These are phyloP conservation scores for Pocillopora grandis DNA, from an alignment of 92 coral and sea anemone species.

Conservation along the genomic window DNA sequence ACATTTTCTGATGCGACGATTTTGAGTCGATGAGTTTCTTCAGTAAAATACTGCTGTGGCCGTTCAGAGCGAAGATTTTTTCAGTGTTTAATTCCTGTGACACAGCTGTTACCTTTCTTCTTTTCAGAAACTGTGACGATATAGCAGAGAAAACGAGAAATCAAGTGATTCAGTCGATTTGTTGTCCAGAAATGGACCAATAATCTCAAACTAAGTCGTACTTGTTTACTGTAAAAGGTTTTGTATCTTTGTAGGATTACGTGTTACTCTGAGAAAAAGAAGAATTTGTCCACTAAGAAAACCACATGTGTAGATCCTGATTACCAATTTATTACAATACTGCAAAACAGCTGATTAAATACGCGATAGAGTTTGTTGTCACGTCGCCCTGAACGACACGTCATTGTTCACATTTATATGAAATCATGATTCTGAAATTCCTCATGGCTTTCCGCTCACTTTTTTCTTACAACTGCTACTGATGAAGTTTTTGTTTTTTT, in stretches of 20 bases:
- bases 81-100: not conserved
- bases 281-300: conserved; percentile 21
- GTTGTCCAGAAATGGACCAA: not conserved
- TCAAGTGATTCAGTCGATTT: not conserved
- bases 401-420: not conserved
- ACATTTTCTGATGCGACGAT: not conserved
- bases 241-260: conserved; percentile 8
- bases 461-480: not conserved
- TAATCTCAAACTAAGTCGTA: not conserved
- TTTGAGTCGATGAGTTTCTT: not conserved
- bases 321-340: conserved; percentile 7
- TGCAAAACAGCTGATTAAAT: conserved; percentile 36
- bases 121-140: not conserved
- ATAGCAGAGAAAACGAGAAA: not conserved
- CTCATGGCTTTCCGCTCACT: not conserved
- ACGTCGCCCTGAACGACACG: not conserved
- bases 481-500: not conserved
- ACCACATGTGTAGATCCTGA: conserved; percentile 28
- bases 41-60: not conserved
- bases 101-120: not conserved
- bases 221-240: not conserved
- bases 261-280: conserved; percentile 27
- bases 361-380: not conserved
- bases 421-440: not conserved
- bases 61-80: not conserved